Conservation (phyloP, 2,888 invertebrate genomes). For the Gryllus longicercus region DNA sequence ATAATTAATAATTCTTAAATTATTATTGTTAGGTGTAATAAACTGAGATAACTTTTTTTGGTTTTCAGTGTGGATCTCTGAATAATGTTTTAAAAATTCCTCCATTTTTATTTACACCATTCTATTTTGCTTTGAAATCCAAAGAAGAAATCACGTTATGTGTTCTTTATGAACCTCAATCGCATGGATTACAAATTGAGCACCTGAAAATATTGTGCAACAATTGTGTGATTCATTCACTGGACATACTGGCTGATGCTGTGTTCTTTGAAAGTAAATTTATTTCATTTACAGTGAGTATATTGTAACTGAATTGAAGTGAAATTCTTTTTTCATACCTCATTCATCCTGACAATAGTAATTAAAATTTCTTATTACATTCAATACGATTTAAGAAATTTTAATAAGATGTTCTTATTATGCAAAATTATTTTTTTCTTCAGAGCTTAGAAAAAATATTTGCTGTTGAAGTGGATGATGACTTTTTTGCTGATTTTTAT, state of each 20-base stretch:
- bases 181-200: neutral
- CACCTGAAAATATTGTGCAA: neutral
- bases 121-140: neutral
- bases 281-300: neutral
- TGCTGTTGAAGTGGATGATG: neutral
- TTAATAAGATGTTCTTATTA: no score
- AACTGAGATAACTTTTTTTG: neutral
- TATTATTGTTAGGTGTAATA: neutral
- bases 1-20: no score
- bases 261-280: neutral
- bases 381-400: no score
- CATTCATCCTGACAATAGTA: no score
- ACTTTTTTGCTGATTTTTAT: neutral
- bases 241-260: neutral
- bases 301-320: neutral
- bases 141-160: neutral
- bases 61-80: neutral
- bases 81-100: slow-evolving; percentile 5
- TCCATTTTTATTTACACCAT: neutral
- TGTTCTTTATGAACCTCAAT: neutral
- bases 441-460: neutral
- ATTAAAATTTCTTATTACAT: no score
- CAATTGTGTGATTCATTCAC: neutral
- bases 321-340: no score
- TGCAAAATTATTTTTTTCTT: neutral